These are phyloP conservation scores for Troilus luridus DNA, from an alignment of 2,888 invertebrate genomes.

Conservation along the genomic window DNA sequence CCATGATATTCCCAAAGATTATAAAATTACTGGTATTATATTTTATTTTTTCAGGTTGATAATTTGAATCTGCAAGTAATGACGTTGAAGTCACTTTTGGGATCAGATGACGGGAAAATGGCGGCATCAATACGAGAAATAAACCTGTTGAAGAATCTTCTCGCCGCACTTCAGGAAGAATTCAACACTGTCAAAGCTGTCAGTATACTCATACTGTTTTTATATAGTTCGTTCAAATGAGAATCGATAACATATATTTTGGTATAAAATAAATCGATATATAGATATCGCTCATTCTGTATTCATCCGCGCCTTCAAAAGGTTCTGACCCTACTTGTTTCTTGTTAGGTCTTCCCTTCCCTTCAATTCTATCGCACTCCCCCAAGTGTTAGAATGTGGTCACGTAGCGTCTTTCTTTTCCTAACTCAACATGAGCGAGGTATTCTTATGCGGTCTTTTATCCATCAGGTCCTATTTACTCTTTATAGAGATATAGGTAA, in stretches of 20 bases:
- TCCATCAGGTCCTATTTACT: neutral
- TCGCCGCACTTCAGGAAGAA: conserved; percentile 22
- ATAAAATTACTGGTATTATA: neutral
- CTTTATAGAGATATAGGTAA: neutral
- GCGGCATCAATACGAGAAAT: conserved; percentile 25
- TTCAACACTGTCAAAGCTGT: neutral
- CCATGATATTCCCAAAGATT: too few relatives aligned
- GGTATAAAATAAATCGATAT: neutral
- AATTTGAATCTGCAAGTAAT: conserved; percentile 44
- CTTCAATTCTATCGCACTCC: too few relatives aligned
- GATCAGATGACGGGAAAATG: conserved; percentile 27
- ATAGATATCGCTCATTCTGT: neutral
- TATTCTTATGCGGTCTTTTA: neutral
- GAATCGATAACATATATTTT: neutral
- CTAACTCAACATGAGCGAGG: neutral
- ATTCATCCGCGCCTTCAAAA: neutral
- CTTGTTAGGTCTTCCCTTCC: neutral
- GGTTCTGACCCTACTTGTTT: neutral
- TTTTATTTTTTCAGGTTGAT: conserved; percentile 30
- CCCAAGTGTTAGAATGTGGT: too few relatives aligned
- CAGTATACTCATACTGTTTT: neutral
- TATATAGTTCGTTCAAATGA: neutral
- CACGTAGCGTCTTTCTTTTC: neutral
- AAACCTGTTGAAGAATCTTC: neutral
- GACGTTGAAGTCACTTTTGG: conserved; percentile 34